A percentile compares a stretch with the other conserved stretches of the same genome.
Conservation (phyloP, 2,888 invertebrate species). For the Pollenia labialis region DNA sequence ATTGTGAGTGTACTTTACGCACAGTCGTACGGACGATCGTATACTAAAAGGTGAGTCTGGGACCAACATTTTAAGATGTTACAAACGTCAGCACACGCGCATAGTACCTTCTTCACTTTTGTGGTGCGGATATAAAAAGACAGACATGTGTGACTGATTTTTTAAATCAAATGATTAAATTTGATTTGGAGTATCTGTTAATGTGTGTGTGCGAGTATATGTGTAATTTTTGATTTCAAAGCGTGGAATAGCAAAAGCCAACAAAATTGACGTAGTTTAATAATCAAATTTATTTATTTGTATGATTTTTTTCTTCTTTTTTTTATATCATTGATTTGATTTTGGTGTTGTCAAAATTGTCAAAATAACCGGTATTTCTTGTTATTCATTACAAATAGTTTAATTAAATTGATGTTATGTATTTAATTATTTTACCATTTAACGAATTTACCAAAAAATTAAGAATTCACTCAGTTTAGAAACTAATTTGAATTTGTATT, state of each 20-base stretch:
- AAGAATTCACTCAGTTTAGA: too few relatives aligned
- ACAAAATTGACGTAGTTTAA: conserved; percentile 40
- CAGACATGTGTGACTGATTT: conserved; percentile 48
- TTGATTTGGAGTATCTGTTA: conserved; percentile 10
- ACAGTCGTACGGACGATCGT: too few relatives aligned
- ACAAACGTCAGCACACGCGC: too few relatives aligned
- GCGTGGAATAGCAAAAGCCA: background rate
- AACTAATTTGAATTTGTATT: too few relatives aligned
- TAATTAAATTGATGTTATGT: too few relatives aligned
- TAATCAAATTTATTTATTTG: background rate
- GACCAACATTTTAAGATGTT: too few relatives aligned
- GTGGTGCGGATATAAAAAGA: conserved; percentile 1
- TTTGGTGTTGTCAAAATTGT: conserved; percentile 16
- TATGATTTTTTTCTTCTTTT: background rate
- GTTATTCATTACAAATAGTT: background rate
- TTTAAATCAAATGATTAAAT: conserved; percentile 19
- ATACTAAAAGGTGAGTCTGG: too few relatives aligned
- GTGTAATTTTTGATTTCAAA: background rate
- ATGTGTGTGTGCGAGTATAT: background rate
- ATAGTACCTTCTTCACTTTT: too few relatives aligned
- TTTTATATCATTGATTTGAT: background rate
- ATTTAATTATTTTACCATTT: too few relatives aligned
- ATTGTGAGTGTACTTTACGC: too few relatives aligned
- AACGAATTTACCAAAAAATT: too few relatives aligned
- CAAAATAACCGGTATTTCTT: conserved; percentile 21